A percentile compares a stretch with the other conserved stretches of the same genome.
These are phyloP conservation scores for Balanococcus diminutus DNA, from an alignment of 2,888 invertebrate genomes.

Conservation along the genomic window DNA sequence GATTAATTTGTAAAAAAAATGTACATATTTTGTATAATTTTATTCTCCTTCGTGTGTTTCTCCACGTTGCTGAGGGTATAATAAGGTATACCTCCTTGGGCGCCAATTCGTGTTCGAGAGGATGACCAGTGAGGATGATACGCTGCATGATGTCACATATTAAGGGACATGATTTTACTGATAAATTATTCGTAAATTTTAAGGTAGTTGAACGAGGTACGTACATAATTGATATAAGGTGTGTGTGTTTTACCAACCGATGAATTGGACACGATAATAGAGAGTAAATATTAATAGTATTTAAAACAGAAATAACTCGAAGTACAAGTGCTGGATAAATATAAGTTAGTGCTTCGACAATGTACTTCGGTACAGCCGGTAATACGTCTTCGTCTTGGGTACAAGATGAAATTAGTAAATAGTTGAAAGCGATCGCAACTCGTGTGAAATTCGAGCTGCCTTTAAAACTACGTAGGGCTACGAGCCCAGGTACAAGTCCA, in stretches of 20 bases:
- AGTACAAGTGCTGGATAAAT: neutral
- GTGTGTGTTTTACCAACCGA: neutral
- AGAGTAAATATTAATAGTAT: neutral
- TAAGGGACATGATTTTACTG: neutral
- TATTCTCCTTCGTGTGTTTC: too few species aligned
- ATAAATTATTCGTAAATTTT: neutral
- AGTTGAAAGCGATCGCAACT: neutral
- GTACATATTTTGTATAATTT: neutral
- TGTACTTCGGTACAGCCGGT: too few species aligned
- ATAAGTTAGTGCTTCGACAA: neutral
- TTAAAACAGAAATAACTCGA: neutral
- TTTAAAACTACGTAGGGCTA: neutral
- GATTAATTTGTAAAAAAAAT: conserved; percentile 32
- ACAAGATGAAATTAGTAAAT: conserved; percentile 8
- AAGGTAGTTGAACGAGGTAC: neutral
- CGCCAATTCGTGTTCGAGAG: neutral
- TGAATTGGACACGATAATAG: neutral
- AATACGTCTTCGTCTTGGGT: neutral
- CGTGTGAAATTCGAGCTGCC: neutral
- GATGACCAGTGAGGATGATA: neutral
- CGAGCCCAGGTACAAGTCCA: too few species aligned
- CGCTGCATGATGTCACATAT: neutral
- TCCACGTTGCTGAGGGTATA: neutral
- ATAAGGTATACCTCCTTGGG: neutral
- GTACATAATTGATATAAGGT: neutral